phyloP scores from a whole-genome alignment of 2,113 vertebrate genomes.

The Ardeotis arabs region DNA sequence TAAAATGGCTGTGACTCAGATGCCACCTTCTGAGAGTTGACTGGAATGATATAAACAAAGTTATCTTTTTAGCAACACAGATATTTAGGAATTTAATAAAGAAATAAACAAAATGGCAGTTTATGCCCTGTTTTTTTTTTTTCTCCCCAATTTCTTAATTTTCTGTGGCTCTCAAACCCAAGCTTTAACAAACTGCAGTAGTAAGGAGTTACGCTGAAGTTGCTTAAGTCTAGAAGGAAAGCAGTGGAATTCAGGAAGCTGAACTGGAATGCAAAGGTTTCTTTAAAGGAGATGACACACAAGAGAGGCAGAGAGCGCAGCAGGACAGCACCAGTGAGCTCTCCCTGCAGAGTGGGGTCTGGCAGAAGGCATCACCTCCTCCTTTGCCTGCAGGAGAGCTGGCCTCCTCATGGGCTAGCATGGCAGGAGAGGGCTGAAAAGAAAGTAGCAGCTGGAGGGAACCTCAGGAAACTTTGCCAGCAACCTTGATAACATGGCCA shows the following conservation, averaged over 20 bases:
- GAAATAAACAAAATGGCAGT: not conserved
- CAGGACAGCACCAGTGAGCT: not conserved
- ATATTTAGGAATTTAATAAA: not conserved
- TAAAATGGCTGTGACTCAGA: constrained; percentile 3
- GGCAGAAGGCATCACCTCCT: not conserved
- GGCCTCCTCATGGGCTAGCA: not conserved
- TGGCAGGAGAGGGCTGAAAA: not conserved
- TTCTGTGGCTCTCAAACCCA: not conserved
- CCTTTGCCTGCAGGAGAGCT: not conserved
- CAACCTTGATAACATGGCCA: not conserved
- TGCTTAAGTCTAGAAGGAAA: not conserved
- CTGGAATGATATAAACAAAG: not conserved
- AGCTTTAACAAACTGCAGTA: not conserved
- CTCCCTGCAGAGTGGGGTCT: not conserved
- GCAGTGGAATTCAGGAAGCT: not conserved
- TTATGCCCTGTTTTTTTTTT: not conserved
- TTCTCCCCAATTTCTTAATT: not conserved
- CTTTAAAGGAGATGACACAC: not conserved
- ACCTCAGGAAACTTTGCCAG: not conserved
- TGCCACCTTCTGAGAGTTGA: not conserved
- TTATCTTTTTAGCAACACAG: not conserved
- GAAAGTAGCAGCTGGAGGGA: not conserved
- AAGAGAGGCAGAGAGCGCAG: not conserved
- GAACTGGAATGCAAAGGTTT: not conserved
- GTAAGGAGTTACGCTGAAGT: not conserved